phyloP scores from a whole-genome alignment of 2,113 vertebrate species.

The Axis porcinus region DNA sequence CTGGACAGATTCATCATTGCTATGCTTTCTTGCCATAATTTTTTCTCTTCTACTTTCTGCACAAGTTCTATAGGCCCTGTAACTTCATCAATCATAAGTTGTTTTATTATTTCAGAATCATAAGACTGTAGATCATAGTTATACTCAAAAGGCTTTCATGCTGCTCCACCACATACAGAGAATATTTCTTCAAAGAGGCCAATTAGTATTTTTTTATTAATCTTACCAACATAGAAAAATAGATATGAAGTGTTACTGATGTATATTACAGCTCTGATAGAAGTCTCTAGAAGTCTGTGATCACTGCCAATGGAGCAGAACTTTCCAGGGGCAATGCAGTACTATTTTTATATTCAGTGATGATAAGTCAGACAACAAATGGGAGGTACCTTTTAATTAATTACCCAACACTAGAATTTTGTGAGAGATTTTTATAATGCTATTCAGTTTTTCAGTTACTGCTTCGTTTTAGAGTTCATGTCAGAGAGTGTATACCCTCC shows the following conservation, averaged over 20 bases:
- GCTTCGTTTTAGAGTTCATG: not conserved
- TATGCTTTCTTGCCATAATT: slow-evolving; percentile 68
- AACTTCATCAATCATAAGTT: slow-evolving; percentile 70
- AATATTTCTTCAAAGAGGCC: not conserved
- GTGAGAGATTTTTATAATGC: not conserved
- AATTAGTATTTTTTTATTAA: slow-evolving; percentile 45
- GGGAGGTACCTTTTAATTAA: not conserved
- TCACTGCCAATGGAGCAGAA: not conserved
- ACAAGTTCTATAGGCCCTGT: slow-evolving; percentile 50
- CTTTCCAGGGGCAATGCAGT: not conserved
- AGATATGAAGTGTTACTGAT: not conserved
- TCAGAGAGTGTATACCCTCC: not conserved
- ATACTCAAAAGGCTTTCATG: slow-evolving; percentile 22
- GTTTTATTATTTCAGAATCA: slow-evolving; percentile 58
- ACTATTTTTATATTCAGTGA: not conserved
- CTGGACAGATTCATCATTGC: slow-evolving; percentile 68
- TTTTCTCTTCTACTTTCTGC: slow-evolving; percentile 70
- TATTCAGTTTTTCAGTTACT: not conserved
- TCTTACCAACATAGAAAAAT: not conserved
- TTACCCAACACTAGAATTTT: not conserved
- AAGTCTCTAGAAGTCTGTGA: not conserved
- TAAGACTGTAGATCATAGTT: not conserved
- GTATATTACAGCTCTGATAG: not conserved
- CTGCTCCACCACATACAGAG: not conserved
- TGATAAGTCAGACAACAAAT: not conserved